Evolutionary conservation across 2,113 vertebrate species (phyloP).

Genomic region (Capra hircus): DNA sequence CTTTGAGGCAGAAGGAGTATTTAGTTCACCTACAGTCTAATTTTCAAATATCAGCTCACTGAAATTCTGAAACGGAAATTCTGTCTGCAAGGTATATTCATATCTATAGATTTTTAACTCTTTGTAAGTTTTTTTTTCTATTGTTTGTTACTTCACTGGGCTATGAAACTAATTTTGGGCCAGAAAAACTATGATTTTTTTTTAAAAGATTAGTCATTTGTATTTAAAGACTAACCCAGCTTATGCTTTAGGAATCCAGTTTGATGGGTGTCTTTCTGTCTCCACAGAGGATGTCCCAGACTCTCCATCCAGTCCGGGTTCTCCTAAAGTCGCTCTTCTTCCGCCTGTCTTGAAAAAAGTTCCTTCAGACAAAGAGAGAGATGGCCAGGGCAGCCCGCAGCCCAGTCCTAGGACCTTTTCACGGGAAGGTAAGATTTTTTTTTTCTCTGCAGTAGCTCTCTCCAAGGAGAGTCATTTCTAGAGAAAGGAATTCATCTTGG

Average conservation of each 20-base stretch:
- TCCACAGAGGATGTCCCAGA: constrained; percentile 88
- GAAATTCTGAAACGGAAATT: background rate
- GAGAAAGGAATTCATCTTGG: background rate
- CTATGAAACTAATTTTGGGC: background rate
- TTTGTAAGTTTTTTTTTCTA: background rate
- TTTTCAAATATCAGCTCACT: background rate
- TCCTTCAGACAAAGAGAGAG: constrained; percentile 89
- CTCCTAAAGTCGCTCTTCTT: constrained; percentile 84
- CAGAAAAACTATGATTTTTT: background rate
- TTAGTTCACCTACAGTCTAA: background rate
- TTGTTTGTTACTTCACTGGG: background rate
- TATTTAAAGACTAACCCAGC: background rate
- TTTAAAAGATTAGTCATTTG: background rate
- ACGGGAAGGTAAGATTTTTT: constrained; percentile 88
- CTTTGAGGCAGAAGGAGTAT: background rate
- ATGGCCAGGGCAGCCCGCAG: constrained; percentile 82
- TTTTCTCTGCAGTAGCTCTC: fast-evolving
- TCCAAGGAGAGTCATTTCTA: background rate
- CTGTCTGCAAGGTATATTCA: background rate
- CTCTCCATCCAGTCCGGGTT: constrained; percentile 82
- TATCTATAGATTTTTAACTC: background rate
- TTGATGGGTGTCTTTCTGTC: background rate
- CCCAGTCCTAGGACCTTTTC: constrained; percentile 80
- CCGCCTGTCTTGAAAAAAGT: constrained; percentile 85
- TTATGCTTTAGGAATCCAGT: background rate